Base-by-base conservation (phyloP, 2,888 invertebrate species). In the Cabera pusaria region DNA sequence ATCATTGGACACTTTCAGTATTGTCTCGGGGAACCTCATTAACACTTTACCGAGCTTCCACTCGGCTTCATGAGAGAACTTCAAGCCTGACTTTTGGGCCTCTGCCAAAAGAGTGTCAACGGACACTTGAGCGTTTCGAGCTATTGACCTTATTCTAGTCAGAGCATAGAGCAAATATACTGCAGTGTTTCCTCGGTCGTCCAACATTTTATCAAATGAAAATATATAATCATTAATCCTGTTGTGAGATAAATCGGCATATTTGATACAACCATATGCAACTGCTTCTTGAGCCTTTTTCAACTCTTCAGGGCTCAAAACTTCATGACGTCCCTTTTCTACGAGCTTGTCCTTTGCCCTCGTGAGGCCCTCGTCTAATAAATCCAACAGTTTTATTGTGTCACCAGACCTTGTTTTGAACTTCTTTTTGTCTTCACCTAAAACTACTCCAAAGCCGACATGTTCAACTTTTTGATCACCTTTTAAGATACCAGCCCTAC, bases 181-280 rank as follows among this genome's bases (percentile, higher is more conserved):
- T 0, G 99, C 99, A 0, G 99, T 99, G 74, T 99, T 99, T 5
- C 99, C 99, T 72, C 96, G 95, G 74, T 99, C 99, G 68, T 99
- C 98, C 49, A 99, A 90, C 99, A 99, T 99, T 90, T 97, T 97
- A 69, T 99, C 98, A 81, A 98, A 99, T 0, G 98, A 98, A 84
- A 99, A 99, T 1, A 99, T 93, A 72, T 99, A 99, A 70, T 99
- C 99, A 72, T 96, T 95, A 37, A 92, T 93, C 44, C 98, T 92
- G 74, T 98, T 98, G 66, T 98, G 98, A 6, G 95, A 96, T 26
- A 99, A 90, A 90, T 99, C 99, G 2, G 99, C 95, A 78, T 99
- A 99, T 76, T 98, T 99, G 38, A 99, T 98, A 72, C 99, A 99
- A 2, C 99, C 98, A 76, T 98, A 99, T 0, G 99, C 99, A 0